Evolutionary conservation across 2,113 vertebrate genomes (phyloP), one percentile per base, ranked within the genome.

Genomic region (Pseudonaja textilis): DNA sequence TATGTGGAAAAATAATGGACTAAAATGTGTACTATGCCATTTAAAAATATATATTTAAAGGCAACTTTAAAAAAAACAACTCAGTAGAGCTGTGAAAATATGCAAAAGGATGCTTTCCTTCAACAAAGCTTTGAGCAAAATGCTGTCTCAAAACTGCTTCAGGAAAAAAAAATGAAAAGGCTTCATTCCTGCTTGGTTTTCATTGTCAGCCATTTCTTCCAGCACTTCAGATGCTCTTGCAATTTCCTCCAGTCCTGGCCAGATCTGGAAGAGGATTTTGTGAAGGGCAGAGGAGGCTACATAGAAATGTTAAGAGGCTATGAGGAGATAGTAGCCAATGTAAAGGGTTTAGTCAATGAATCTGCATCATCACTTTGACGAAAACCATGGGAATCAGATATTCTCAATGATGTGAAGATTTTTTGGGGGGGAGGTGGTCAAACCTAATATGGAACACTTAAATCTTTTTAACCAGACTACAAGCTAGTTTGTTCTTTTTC

Each of bases 361-460:
- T 34, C n/a, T 34, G 14, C 0, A 6, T 34, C 5, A 34, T n/a
- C 64, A 34, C 5, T 74, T 74, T 18, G 16, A 34, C 18, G 5
- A 74, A 74, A 74, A 74, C 5, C 64, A 34, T 34, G n/a, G 64
- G 16, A 74, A 74, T 74, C n/a, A 34, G 14, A 74, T 34, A 6
- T 34, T 34, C 64, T 74, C 14, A 34, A 18, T 74, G n/a, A 6
- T 34, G n/a, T 34, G 64, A 34, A 74, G n/a, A n/a, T 34, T 16
- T 74, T n/a, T 69, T 34, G n/a, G 5, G n/a, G 4, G 0, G 0
- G 14, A 14, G n/a, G n/a, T n/a, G 0, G 2, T 57, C 22, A 57
- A 34, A 74, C 14, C 29, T 74, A 74, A 52, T 29, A 50, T 52
- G 86, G 47, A 52, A 52, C 34, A 54, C 7, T 81, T 81, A 55